These are phyloP conservation scores for Odontomyia ornata DNA, from an alignment of 2,888 invertebrate species.

Conservation along the genomic window DNA sequence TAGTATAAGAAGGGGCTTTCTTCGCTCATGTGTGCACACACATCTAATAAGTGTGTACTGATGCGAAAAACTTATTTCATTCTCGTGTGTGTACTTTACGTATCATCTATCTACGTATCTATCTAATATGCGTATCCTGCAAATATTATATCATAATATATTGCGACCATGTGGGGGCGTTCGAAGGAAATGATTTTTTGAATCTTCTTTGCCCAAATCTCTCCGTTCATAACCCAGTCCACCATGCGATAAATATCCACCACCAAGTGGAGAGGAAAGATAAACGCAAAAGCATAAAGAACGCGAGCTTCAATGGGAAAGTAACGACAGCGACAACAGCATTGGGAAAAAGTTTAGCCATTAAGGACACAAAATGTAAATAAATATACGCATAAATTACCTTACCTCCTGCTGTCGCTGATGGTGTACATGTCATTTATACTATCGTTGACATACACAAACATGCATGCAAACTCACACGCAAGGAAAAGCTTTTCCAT, in stretches of 20 bases:
- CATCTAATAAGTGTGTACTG: constrained; percentile 37
- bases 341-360: constrained; percentile 46
- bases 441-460: no score
- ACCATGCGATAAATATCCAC: neutral
- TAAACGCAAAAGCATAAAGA: constrained; percentile 33
- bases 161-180: neutral
- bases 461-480: no score
- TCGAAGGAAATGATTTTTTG: constrained; percentile 20
- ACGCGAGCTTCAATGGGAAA: neutral
- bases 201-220: neutral
- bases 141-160: constrained; percentile 18
- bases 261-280: constrained; percentile 3
- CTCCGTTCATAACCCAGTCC: neutral
- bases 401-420: neutral
- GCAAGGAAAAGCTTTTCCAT: no score
- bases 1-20: neutral
- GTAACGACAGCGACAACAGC: neutral
- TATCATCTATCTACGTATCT: neutral
- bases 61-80: constrained; percentile 42
- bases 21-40: constrained; percentile 5
- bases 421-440: no score
- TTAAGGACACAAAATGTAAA: constrained; percentile 47
- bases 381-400: constrained; percentile 43
- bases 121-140: neutral
- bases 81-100: neutral